These are phyloP conservation scores for Rallus limicola DNA, from an alignment of 2,113 vertebrate genomes.

Conservation along the genomic window DNA sequence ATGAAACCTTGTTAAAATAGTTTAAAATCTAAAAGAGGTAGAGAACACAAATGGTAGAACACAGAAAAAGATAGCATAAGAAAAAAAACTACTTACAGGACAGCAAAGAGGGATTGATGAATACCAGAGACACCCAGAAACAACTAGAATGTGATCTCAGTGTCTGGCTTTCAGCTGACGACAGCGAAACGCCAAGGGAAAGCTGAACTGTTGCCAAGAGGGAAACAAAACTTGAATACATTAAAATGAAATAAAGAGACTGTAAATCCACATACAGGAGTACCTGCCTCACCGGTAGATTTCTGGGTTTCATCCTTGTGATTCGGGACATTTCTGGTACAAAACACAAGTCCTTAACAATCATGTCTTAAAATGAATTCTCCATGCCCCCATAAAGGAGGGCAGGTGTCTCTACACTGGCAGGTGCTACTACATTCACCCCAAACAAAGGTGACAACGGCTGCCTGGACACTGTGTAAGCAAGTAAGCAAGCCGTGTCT, in stretches of 20 bases:
- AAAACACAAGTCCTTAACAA: neutral
- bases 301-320: neutral
- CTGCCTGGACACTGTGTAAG: neutral
- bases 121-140: neutral
- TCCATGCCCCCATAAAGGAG: neutral
- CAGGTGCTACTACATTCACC: neutral
- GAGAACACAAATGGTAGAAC: neutral
- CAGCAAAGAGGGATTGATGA: neutral
- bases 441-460: neutral
- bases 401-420: neutral
- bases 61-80: neutral
- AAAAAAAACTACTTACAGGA: conserved; percentile 5
- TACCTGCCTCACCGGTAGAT: neutral
- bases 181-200: neutral
- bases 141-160: neutral
- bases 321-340: neutral
- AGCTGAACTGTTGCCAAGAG: neutral
- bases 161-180: conserved; percentile 8
- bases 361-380: neutral
- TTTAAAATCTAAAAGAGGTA: neutral
- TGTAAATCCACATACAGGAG: neutral
- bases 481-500: neutral
- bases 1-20: neutral
- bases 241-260: neutral
- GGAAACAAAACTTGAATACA: conserved; percentile 3